phyloP scores from a whole-genome alignment of 92 coral and sea anemone genomes.

The Pocillopora meandrina region DNA sequence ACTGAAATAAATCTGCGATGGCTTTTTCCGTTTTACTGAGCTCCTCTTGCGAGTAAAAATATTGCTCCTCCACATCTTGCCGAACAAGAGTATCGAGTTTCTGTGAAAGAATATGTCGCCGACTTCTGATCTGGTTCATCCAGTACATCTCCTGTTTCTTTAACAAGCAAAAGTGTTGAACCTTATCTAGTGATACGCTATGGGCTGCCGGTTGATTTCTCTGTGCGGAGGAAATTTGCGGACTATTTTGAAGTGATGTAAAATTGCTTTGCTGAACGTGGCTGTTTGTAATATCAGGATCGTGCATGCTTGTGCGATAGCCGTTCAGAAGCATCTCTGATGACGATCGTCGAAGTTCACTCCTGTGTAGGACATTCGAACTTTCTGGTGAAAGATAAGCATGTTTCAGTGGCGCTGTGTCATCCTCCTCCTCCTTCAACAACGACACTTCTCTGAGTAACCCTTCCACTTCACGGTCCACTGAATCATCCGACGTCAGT shows the following conservation, averaged over 20 bases:
- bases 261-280: not conserved
- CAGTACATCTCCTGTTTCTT: slow-evolving; percentile 69
- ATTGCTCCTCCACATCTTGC: slow-evolving; percentile 86
- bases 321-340: slow-evolving; percentile 12
- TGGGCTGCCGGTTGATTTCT: not conserved
- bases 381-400: slow-evolving; percentile 3
- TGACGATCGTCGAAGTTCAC: not conserved
- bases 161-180: slow-evolving; percentile 40
- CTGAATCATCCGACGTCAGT: slow-evolving; percentile 71
- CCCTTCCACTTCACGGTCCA: slow-evolving; percentile 82
- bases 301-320: slow-evolving; percentile 1
- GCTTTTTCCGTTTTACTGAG: slow-evolving; percentile 74
- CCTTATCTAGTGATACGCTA: slow-evolving; percentile 30
- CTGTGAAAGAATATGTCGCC: slow-evolving; percentile 81
- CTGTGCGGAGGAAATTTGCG: not conserved
- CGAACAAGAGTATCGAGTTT: slow-evolving; percentile 64
- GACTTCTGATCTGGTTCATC: slow-evolving; percentile 64
- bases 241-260: not conserved
- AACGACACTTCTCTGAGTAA: slow-evolving; percentile 28
- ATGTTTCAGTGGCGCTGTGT: slow-evolving; percentile 25
- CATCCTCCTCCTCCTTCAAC: slow-evolving; percentile 26
- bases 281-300: not conserved
- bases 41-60: slow-evolving; percentile 85
- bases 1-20: slow-evolving; percentile 53
- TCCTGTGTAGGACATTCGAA: not conserved